A percentile compares a stretch with the other conserved stretches of the same genome.
These are phyloP conservation scores for Hylaea fasciaria DNA, from an alignment of 2,888 invertebrate genomes.

Conservation along the genomic window DNA sequence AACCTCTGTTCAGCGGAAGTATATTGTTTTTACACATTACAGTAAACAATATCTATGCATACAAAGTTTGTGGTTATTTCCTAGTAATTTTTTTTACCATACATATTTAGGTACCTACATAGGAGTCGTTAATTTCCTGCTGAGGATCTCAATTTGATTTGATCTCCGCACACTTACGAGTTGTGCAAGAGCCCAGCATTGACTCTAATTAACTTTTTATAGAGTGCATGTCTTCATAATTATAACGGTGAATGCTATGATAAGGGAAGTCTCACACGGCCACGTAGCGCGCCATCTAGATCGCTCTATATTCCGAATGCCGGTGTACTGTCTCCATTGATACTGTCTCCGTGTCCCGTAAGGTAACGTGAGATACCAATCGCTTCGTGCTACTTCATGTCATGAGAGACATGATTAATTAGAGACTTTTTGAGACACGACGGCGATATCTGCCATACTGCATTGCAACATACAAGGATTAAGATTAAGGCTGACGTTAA, in stretches of 20 bases:
- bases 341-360: constrained; percentile 10
- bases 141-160: too few relatives aligned
- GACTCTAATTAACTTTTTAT: too few relatives aligned
- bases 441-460: neutral
- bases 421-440: constrained; percentile 18
- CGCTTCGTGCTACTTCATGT: constrained; percentile 24
- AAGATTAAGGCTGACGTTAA: constrained; percentile 11
- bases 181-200: too few relatives aligned
- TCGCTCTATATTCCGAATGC: neutral
- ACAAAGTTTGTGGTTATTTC: too few relatives aligned
- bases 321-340: neutral
- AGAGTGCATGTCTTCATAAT: neutral
- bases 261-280: constrained; percentile 4
- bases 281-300: neutral
- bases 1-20: too few relatives aligned
- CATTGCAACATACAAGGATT: constrained; percentile 9
- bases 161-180: too few relatives aligned
- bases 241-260: constrained; percentile 4
- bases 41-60: neutral
- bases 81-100: too few relatives aligned
- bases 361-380: constrained; percentile 30
- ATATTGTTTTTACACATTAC: too few relatives aligned
- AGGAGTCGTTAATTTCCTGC: too few relatives aligned
- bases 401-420: constrained; percentile 30
- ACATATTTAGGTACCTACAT: too few relatives aligned